phyloP scores from a whole-genome alignment of 2,113 vertebrate species.

The Lampris megalopsis region DNA sequence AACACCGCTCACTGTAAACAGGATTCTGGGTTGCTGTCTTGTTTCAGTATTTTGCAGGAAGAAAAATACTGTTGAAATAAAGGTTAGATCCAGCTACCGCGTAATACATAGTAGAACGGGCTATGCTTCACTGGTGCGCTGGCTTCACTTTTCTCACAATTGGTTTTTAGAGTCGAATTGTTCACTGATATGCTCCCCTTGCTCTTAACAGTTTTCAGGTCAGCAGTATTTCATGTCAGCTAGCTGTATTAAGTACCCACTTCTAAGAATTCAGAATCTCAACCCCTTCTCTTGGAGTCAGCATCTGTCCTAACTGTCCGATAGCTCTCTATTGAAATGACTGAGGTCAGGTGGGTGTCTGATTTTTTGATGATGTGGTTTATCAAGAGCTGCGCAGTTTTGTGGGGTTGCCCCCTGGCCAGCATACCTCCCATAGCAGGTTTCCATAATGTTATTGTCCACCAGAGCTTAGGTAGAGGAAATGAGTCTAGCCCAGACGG shows the following conservation, averaged over 20 bases:
- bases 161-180: not conserved
- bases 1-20: not conserved
- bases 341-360: conserved; percentile 9
- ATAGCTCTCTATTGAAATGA: not conserved
- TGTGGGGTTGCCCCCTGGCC: not conserved
- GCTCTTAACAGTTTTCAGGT: not conserved
- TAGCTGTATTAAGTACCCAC: not conserved
- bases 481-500: conserved; percentile 61
- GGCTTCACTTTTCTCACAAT: not conserved
- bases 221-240: not conserved
- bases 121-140: not conserved
- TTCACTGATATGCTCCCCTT: not conserved
- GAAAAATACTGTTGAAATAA: conserved; percentile 45
- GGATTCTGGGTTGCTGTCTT: conserved; percentile 37
- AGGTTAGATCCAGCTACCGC: conserved; percentile 27
- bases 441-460: conserved; percentile 51
- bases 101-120: conserved; percentile 17
- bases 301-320: too few relatives aligned
- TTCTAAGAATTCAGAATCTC: not conserved
- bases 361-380: conserved; percentile 22
- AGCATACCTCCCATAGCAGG: conserved; percentile 33
- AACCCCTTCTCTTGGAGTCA: too few relatives aligned
- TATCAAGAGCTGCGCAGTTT: conserved; percentile 39
- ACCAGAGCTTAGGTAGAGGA: conserved; percentile 66
- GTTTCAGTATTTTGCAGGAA: conserved; percentile 35